Conservation (phyloP, 2,113 vertebrate genomes). For the Dolichallabes microphthalmus region DNA sequence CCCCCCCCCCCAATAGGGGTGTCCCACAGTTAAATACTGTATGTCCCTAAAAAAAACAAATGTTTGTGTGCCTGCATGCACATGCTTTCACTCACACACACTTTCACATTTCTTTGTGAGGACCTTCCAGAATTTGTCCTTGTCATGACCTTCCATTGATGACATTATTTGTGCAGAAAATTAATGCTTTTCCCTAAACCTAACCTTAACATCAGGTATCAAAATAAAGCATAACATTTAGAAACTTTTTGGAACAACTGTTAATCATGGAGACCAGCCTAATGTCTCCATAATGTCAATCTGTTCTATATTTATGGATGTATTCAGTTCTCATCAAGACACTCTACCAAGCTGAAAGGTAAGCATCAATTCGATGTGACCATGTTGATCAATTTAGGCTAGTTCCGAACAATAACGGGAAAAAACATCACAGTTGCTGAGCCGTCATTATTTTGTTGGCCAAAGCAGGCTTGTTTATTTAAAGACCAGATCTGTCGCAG, state of each 20-base stretch:
- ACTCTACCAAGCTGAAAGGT: not conserved
- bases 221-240: not conserved
- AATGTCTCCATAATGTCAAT: not conserved
- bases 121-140: not conserved
- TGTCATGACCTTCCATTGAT: not conserved
- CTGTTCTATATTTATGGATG: not conserved
- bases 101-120: not conserved
- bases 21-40: constrained; percentile 23
- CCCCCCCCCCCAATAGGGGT: not conserved
- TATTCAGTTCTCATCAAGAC: not conserved
- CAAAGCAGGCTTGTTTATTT: not conserved
- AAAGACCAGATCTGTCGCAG: constrained; percentile 6
- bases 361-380: not conserved
- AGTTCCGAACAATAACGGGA: not conserved
- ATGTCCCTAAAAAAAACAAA: not conserved
- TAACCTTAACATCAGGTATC: not conserved
- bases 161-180: not conserved
- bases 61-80: not conserved
- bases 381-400: not conserved
- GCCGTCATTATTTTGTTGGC: not conserved
- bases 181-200: not conserved
- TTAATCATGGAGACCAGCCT: not conserved
- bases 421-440: constrained; percentile 1
- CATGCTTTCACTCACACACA: not conserved
- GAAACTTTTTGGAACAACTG: not conserved